phyloP scores from a whole-genome alignment of 1,140 invertebrate genomes.

The Macrostomum lignano region DNA sequence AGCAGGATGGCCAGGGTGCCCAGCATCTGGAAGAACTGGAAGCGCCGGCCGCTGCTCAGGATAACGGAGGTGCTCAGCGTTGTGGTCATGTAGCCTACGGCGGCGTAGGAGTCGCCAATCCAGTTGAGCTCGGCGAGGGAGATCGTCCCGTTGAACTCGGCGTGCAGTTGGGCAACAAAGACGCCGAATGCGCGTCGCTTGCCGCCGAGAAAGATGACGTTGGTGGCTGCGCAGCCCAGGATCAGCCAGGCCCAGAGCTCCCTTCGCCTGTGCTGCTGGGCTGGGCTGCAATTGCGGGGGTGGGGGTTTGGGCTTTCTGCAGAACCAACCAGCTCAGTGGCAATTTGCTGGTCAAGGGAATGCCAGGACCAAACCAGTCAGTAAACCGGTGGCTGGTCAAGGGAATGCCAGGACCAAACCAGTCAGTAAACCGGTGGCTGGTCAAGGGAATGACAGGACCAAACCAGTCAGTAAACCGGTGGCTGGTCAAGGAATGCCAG shows the following conservation, averaged over 20 bases:
- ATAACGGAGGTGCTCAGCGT: conserved; percentile 2
- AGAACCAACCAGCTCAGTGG: too few species aligned
- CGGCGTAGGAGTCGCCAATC: conserved; percentile 6
- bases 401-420: too few species aligned
- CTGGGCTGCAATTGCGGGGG: too few species aligned
- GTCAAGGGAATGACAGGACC: too few species aligned
- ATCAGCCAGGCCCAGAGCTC: conserved; percentile 2
- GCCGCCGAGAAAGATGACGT: conserved; percentile 6
- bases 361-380: too few species aligned
- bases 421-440: too few species aligned
- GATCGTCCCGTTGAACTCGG: not conserved
- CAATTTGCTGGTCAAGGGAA: too few species aligned
- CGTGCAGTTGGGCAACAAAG: conserved; percentile 2
- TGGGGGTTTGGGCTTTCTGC: too few species aligned
- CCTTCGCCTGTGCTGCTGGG: too few species aligned
- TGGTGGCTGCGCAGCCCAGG: conserved; percentile 4
- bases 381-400: too few species aligned
- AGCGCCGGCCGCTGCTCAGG: not conserved
- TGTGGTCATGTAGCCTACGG: conserved; percentile 4
- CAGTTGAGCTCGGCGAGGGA: conserved; percentile 3
- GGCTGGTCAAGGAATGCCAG: too few species aligned
- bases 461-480: too few species aligned
- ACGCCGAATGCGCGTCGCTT: conserved; percentile 5
- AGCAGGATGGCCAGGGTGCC: conserved; percentile 1
- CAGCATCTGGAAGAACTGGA: conserved; percentile 1